A percentile compares a stretch with the other conserved stretches of the same genome.
Conservation (phyloP, 2,797 vertebrate genomes). For the Cuniculus paca region DNA sequence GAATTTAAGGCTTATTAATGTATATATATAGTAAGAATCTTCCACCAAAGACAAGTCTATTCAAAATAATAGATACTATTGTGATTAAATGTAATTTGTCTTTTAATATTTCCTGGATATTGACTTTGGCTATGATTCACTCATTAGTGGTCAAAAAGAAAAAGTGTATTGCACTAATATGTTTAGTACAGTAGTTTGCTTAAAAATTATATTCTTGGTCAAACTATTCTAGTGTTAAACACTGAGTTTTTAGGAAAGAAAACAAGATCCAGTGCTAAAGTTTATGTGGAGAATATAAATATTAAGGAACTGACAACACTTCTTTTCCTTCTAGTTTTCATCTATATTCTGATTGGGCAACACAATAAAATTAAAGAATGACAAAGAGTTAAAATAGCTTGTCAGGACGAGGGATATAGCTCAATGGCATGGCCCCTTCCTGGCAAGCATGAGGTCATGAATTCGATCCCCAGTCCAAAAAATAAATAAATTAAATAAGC, state of each 20-base stretch:
- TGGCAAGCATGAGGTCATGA: too few species aligned
- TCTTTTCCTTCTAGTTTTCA: background rate
- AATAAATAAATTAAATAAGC: too few species aligned
- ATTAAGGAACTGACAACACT: background rate
- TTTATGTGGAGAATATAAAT: background rate
- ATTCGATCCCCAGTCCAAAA: too few species aligned
- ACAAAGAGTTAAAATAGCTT: background rate
- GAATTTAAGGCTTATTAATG: background rate
- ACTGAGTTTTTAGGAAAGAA: constrained; percentile 17
- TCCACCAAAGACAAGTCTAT: background rate
- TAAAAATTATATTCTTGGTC: background rate
- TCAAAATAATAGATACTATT: background rate
- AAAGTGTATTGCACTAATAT: background rate
- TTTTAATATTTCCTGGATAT: background rate
- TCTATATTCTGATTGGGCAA: background rate
- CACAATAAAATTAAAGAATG: background rate
- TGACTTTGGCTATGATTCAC: background rate
- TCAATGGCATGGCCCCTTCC: too few species aligned
- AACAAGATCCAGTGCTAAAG: background rate
- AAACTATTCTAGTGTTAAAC: background rate
- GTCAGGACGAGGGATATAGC: too few species aligned
- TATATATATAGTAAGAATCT: background rate
- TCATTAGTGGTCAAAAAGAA: background rate
- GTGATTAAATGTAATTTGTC: background rate
- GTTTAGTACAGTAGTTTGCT: background rate